Percentiles rank a stretch among this genome's conserved stretches.
Conservation (phyloP, 23 tunicate genomes). For the Styela clava region DNA sequence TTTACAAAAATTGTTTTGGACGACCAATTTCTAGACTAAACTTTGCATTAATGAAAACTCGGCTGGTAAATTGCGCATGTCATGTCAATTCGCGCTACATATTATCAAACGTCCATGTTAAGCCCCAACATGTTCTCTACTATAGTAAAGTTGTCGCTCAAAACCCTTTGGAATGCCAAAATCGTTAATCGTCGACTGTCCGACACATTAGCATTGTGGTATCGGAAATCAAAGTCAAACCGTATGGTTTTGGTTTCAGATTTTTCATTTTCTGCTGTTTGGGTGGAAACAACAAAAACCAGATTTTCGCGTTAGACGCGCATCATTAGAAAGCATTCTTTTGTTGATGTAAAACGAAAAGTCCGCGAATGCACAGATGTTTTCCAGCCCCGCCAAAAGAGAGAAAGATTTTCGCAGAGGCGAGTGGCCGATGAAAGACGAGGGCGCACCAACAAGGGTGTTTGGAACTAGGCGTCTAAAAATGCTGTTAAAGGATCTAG, state of each 20-base stretch:
- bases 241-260: background rate
- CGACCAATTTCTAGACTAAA: too few relatives aligned
- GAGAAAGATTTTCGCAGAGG: background rate
- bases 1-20: too few relatives aligned
- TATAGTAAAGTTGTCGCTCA: background rate
- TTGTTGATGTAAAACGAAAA: background rate
- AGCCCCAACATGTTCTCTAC: background rate
- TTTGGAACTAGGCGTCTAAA: background rate
- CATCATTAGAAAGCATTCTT: background rate
- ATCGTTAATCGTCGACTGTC: conserved; percentile 13
- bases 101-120: background rate
- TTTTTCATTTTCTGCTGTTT: background rate
- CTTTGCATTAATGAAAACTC: background rate
- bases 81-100: conserved; percentile 7
- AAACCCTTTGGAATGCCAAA: background rate
- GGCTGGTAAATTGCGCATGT: conserved; percentile 3
- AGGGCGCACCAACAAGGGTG: background rate
- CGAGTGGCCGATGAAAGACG: background rate
- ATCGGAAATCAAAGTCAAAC: background rate
- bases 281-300: background rate
- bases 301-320: background rate
- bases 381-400: background rate
- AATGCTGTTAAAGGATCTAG: background rate
- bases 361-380: background rate
- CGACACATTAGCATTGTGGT: conserved; percentile 17